These are phyloP conservation scores for Phrynocephalus vlangalii DNA, from an alignment of 2,797 vertebrate species.

Conservation along the genomic window DNA sequence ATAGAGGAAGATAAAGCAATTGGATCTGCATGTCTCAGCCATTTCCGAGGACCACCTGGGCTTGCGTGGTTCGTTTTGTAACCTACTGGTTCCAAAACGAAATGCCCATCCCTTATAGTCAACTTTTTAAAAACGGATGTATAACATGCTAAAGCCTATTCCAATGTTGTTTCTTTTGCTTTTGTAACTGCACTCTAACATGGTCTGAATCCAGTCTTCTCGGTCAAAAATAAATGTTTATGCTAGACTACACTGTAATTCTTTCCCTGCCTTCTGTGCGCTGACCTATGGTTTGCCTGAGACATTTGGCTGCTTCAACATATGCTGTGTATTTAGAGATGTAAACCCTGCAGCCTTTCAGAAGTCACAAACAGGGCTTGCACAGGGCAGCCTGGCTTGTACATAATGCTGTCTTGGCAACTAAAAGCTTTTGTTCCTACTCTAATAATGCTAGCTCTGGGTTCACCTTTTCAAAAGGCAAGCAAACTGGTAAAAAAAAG, in stretches of 20 bases:
- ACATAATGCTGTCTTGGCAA: background rate
- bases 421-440: background rate
- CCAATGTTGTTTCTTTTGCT: too few species aligned
- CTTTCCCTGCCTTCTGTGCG: background rate
- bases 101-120: too few species aligned
- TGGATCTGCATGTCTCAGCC: too few species aligned
- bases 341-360: background rate
- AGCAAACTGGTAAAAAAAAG: background rate
- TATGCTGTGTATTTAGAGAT: background rate
- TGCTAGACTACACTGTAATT: constrained; percentile 17
- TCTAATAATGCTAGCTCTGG: background rate
- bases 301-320: constrained; percentile 14
- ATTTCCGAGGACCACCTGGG: too few species aligned
- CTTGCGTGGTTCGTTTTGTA: too few species aligned
- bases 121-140: too few species aligned
- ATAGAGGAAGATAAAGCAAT: too few species aligned
- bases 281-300: constrained; percentile 10
- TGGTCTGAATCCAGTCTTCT: too few species aligned
- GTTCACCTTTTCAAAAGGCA: constrained; percentile 19
- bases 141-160: too few species aligned
- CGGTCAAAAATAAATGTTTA: background rate
- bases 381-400: background rate
- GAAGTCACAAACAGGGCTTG: background rate
- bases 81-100: too few species aligned
- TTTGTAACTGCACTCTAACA: too few species aligned